These are phyloP conservation scores for Myotis brandtii DNA, from an alignment of 2,113 vertebrate species.

Conservation along the genomic window DNA sequence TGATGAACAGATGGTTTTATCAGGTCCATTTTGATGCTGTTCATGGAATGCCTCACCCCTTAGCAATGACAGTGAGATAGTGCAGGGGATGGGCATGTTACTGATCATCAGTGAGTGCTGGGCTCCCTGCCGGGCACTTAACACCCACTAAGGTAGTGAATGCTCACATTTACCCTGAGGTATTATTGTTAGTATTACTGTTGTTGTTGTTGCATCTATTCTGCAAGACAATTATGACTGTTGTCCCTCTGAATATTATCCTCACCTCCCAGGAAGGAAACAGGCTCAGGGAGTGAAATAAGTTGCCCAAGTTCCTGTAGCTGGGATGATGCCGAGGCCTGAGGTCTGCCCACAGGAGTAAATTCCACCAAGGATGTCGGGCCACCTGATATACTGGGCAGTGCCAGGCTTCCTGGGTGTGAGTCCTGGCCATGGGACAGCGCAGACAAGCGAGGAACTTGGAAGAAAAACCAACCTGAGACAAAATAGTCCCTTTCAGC, in stretches of 20 bases:
- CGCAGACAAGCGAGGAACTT: background rate
- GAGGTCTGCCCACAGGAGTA: fast-evolving
- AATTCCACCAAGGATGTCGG: fast-evolving
- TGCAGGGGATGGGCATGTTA: background rate
- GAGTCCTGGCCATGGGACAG: background rate
- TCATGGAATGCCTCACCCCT: background rate
- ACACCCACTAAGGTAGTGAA: background rate
- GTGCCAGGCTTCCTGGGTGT: fast-evolving
- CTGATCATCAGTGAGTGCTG: background rate
- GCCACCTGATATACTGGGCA: fast-evolving
- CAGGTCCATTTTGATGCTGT: background rate
- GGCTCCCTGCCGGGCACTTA: background rate
- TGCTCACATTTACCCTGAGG: too few species aligned
- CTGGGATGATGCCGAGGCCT: background rate
- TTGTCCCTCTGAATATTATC: background rate
- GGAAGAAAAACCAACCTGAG: background rate
- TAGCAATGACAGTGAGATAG: background rate
- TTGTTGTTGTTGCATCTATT: background rate
- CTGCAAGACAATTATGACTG: background rate
- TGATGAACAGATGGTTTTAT: background rate
- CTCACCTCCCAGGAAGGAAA: background rate
- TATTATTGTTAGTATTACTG: background rate
- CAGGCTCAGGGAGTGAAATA: background rate
- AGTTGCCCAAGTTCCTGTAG: fast-evolving
- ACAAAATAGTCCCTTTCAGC: too few species aligned